phyloP scores from a whole-genome alignment of 1,140 invertebrate genomes.

The Vollenhovia emeryi region DNA sequence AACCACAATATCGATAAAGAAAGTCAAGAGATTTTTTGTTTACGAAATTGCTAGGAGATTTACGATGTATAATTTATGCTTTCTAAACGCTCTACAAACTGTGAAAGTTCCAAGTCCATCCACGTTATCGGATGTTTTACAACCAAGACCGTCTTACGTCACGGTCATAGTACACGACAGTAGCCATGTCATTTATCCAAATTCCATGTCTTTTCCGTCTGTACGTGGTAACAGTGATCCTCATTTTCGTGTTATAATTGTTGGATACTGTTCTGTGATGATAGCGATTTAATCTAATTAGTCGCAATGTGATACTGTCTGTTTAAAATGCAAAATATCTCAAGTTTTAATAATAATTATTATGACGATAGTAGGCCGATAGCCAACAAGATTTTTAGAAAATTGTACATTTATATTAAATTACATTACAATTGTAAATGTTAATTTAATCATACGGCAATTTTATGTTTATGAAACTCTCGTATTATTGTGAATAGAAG shows the following conservation, averaged over 20 bases:
- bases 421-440: neutral
- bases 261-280: neutral
- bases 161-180: constrained; percentile 48
- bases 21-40: neutral
- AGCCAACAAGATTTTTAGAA: neutral
- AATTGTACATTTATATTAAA: neutral
- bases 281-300: neutral
- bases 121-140: constrained; percentile 66
- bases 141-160: constrained; percentile 47
- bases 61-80: neutral
- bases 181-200: neutral
- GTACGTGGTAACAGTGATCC: neutral
- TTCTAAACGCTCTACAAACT: neutral
- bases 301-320: neutral
- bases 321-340: neutral
- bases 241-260: neutral
- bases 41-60: constrained; percentile 3
- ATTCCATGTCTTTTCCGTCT: neutral
- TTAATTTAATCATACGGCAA: neutral
- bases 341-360: neutral
- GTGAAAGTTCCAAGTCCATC: constrained; percentile 65
- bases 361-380: neutral
- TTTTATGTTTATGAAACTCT: neutral
- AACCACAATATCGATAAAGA: neutral
- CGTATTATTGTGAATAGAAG: neutral